A percentile compares a stretch with the other conserved stretches of the same genome.
These are phyloP conservation scores for Lagodon rhomboides DNA, from an alignment of 2,797 vertebrate genomes.

Conservation along the genomic window DNA sequence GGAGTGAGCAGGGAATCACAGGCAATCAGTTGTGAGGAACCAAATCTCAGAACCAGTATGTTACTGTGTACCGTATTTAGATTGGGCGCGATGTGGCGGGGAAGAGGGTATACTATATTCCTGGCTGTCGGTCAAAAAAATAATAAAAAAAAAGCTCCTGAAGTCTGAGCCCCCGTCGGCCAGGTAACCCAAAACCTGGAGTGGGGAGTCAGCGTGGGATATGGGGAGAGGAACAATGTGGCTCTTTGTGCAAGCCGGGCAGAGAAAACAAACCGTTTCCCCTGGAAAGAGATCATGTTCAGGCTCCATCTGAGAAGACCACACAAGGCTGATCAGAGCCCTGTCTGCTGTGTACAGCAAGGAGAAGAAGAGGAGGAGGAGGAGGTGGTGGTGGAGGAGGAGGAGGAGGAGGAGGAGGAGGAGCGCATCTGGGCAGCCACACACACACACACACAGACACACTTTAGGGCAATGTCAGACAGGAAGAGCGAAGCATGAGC, in stretches of 20 bases:
- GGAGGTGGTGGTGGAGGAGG: constrained; percentile 48
- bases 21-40: constrained; percentile 63
- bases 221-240: constrained; percentile 84
- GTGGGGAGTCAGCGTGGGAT: constrained; percentile 84
- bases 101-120: constrained; percentile 72
- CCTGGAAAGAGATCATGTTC: constrained; percentile 87
- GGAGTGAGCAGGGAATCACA: constrained; percentile 59
- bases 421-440: constrained; percentile 72
- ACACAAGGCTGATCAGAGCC: constrained; percentile 84
- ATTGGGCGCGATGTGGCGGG: constrained; percentile 65
- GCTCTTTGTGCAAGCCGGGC: constrained; percentile 84
- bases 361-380: constrained; percentile 49
- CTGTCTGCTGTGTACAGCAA: constrained; percentile 74
- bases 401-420: constrained; percentile 55
- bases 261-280: constrained; percentile 86
- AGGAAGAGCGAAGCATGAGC: constrained; percentile 49
- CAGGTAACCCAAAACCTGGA: constrained; percentile 85
- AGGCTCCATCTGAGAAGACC: constrained; percentile 84
- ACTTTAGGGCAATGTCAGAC: constrained; percentile 66
- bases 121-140: constrained; percentile 78
- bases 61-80: constrained; percentile 71
- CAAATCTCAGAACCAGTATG: constrained; percentile 58
- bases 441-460: constrained; percentile 46
- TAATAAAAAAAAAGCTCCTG: constrained; percentile 73
- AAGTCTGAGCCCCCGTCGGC: constrained; percentile 80